These are phyloP conservation scores for Chrysotoxum bicinctum DNA, from an alignment of 2,888 invertebrate genomes.

Conservation along the genomic window DNA sequence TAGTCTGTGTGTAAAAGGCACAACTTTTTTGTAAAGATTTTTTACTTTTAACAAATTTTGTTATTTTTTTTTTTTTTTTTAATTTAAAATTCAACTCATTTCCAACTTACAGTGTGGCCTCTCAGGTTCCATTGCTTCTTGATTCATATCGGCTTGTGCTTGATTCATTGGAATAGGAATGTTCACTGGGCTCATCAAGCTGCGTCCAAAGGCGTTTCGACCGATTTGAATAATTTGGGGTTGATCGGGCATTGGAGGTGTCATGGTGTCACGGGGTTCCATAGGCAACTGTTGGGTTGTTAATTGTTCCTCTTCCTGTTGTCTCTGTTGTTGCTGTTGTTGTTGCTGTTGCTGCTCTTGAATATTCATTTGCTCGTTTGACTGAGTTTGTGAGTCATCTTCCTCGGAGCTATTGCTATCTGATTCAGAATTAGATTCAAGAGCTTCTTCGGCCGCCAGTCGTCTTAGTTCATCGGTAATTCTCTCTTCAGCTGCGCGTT, in stretches of 20 bases:
- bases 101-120: conserved; percentile 89
- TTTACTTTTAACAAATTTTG: too few species aligned
- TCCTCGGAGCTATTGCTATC: conserved; percentile 77
- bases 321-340: conserved; percentile 79
- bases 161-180: conserved; percentile 84
- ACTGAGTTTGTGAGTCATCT: conserved; percentile 74
- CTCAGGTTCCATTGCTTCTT: conserved; percentile 82
- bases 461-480: conserved; percentile 80
- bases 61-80: too few species aligned
- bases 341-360: conserved; percentile 75
- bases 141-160: conserved; percentile 82
- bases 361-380: conserved; percentile 74
- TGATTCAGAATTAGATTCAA: conserved; percentile 76
- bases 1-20: too few species aligned
- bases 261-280: conserved; percentile 80
- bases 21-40: too few species aligned
- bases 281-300: conserved; percentile 78
- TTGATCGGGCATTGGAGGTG: conserved; percentile 80
- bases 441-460: conserved; percentile 78
- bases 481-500: conserved; percentile 81
- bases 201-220: conserved; percentile 81
- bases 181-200: conserved; percentile 82
- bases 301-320: conserved; percentile 71
- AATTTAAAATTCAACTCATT: conserved; percentile 3
- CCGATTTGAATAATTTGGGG: conserved; percentile 79